A percentile compares a stretch with the other conserved stretches of the same genome.
These are phyloP conservation scores for Cryptoleucopteryx plumbea DNA, from an alignment of 2,113 vertebrate genomes.

Conservation along the genomic window DNA sequence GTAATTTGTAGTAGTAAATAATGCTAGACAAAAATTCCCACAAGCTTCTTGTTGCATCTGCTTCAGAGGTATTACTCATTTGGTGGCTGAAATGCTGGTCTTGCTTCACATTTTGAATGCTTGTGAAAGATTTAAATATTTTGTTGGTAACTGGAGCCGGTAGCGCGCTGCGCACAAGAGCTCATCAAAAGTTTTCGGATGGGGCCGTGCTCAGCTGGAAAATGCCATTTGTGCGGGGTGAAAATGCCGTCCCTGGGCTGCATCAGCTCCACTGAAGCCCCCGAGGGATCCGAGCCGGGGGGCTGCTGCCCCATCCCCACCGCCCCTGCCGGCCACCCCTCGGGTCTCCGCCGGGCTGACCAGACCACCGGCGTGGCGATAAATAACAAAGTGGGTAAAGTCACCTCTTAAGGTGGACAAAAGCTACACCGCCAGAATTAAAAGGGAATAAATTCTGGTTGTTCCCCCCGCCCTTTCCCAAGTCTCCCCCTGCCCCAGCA, in stretches of 20 bases:
- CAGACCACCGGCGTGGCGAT: neutral
- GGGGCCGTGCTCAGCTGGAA: neutral
- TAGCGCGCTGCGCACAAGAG: neutral
- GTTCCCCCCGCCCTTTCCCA: neutral
- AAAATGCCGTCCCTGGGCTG: neutral
- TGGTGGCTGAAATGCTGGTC: neutral
- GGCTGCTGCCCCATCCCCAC: neutral
- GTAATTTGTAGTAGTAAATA: constrained; percentile 25
- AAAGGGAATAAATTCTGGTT: neutral
- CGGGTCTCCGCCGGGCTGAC: neutral
- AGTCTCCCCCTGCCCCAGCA: neutral
- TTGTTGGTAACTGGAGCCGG: neutral
- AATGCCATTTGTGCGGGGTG: neutral
- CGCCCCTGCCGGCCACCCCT: neutral
- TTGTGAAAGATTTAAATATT: neutral
- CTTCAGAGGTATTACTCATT: constrained; percentile 37
- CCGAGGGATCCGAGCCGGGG: neutral
- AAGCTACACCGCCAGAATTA: neutral
- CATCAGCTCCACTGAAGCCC: neutral
- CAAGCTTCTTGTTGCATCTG: constrained; percentile 26
- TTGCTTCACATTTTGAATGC: constrained; percentile 1
- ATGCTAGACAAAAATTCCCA: constrained; percentile 22
- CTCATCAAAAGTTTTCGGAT: neutral
- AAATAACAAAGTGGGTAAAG: neutral
- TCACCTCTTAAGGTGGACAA: neutral